phyloP scores from a whole-genome alignment of 2,797 vertebrate species.

The Micropoecilia bifurca region DNA sequence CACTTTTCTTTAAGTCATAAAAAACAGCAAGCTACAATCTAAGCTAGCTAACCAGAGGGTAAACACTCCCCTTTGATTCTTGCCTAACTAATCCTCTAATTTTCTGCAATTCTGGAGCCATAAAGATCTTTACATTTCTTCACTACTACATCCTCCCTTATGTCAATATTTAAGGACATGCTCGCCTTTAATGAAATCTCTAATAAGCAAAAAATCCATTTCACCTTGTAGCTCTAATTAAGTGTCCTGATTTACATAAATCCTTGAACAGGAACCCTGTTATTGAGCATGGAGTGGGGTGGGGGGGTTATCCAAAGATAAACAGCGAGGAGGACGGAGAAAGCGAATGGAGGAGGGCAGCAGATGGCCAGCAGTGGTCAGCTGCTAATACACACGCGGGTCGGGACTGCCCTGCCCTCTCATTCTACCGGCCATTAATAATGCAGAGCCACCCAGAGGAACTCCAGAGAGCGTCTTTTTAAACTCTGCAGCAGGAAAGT shows the following conservation, averaged over 20 bases:
- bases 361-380: conserved; percentile 82
- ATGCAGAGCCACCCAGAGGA: conserved; percentile 61
- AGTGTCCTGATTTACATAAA: conserved; percentile 44
- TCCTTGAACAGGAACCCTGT: conserved; percentile 18
- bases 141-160: neutral
- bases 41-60: neutral
- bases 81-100: neutral
- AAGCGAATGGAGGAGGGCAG: conserved; percentile 39
- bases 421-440: conserved; percentile 62
- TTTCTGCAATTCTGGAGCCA: neutral
- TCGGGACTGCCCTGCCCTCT: conserved; percentile 66
- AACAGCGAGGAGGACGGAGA: conserved; percentile 6
- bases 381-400: conserved; percentile 74
- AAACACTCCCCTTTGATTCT: neutral
- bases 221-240: conserved; percentile 37
- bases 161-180: conserved; percentile 9
- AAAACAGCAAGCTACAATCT: neutral
- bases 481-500: conserved; percentile 20
- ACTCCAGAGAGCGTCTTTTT: conserved; percentile 24
- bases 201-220: conserved; percentile 31
- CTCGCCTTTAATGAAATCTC: neutral
- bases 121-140: conserved; percentile 5
- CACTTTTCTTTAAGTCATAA: neutral
- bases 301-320: neutral
- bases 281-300: conserved; percentile 7